Evolutionary conservation across 2,797 vertebrate species (phyloP).

Genomic region (Rhynchotus rufescens): DNA sequence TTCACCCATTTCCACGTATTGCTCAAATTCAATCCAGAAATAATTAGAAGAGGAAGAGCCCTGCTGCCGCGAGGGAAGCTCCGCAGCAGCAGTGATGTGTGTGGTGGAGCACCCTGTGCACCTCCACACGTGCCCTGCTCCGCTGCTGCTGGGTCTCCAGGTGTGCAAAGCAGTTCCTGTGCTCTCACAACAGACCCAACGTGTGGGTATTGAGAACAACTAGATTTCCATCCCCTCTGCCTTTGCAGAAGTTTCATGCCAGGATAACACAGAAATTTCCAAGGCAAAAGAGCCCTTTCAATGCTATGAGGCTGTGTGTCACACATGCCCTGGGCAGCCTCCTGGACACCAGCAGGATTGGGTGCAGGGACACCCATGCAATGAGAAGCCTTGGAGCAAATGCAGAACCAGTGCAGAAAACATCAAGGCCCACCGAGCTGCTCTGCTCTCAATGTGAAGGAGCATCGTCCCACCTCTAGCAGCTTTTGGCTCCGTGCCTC

Average conservation of each 20-base stretch:
- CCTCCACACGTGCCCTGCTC: neutral
- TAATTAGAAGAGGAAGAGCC: neutral
- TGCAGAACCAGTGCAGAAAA: neutral
- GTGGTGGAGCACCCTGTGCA: neutral
- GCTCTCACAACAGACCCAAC: neutral
- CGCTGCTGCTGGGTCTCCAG: too few relatives aligned
- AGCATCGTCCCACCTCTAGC: neutral
- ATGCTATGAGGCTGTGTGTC: neutral
- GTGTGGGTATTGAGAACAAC: neutral
- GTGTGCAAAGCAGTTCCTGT: neutral
- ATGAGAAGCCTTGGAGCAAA: fast-evolving
- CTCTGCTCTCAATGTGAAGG: neutral
- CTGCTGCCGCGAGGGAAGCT: neutral
- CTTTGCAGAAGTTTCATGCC: neutral
- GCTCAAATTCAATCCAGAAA: neutral
- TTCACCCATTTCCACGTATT: neutral
- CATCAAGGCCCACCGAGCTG: fast-evolving
- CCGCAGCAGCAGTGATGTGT: neutral
- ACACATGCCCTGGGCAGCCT: neutral
- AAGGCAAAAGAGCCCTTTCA: neutral
- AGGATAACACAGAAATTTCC: neutral
- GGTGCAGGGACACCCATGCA: neutral
- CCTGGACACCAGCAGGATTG: neutral
- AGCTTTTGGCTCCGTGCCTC: neutral
- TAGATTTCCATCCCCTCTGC: too few relatives aligned